Conservation (phyloP, 2,113 vertebrate genomes). For the Nycticebus coucang region DNA sequence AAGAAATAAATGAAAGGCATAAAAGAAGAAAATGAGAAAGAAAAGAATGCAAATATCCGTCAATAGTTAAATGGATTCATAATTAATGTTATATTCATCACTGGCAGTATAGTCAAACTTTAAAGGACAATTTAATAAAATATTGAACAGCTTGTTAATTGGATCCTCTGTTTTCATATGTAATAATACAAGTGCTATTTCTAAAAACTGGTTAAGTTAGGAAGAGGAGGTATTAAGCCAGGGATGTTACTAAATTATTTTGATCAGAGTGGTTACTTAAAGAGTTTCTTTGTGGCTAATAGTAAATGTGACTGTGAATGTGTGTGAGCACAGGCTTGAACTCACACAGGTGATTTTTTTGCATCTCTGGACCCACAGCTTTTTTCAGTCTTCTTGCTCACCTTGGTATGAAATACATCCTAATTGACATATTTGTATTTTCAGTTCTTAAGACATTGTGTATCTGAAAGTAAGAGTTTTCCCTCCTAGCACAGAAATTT, state of each 20-base stretch:
- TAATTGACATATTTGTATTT: slow-evolving; percentile 27
- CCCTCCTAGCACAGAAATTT: slow-evolving; percentile 93
- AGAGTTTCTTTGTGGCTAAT: background rate
- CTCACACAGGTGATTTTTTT: background rate
- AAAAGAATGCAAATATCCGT: background rate
- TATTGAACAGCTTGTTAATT: background rate
- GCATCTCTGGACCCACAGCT: background rate
- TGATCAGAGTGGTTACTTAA: background rate
- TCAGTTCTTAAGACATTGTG: background rate
- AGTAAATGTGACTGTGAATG: background rate
- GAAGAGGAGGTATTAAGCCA: background rate
- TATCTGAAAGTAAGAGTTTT: slow-evolving; percentile 54
- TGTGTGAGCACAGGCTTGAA: rapidly evolving
- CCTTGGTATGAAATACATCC: slow-evolving; percentile 20
- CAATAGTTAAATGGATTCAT: background rate
- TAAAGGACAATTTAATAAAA: background rate
- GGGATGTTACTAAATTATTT: background rate
- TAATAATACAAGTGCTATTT: background rate
- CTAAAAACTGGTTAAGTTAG: background rate
- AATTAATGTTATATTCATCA: background rate
- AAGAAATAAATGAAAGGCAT: background rate
- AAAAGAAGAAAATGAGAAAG: background rate
- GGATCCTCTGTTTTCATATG: background rate
- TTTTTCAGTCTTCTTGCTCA: background rate
- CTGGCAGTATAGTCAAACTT: background rate